Conservation (phyloP, 1,140 invertebrate genomes). For the Euura lappo region DNA sequence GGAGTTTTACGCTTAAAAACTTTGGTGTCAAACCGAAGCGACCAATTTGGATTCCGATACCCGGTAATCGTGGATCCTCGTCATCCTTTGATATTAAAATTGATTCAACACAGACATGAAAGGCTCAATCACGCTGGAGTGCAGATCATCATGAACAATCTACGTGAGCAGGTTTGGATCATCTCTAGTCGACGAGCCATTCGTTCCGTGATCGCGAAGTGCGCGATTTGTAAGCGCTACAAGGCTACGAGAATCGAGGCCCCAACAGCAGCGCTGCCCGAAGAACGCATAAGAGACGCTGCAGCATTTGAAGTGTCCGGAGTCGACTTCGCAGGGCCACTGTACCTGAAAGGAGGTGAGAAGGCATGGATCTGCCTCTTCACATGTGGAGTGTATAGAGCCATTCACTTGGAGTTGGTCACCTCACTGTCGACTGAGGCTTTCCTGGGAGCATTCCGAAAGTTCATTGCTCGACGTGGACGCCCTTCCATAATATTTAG, state of each 20-base stretch:
- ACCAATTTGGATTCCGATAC: constrained; percentile 27
- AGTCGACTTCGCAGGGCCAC: constrained; percentile 53
- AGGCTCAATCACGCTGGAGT: constrained; percentile 42
- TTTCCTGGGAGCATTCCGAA: constrained; percentile 17
- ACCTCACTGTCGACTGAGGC: constrained; percentile 25
- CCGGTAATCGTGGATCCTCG: constrained; percentile 20
- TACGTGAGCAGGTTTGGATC: constrained; percentile 36
- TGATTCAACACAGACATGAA: constrained; percentile 40
- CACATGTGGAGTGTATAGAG: constrained; percentile 28
- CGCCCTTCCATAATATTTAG: constrained; percentile 15
- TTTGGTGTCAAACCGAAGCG: constrained; percentile 12
- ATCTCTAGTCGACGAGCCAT: constrained; percentile 21
- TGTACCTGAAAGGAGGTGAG: constrained; percentile 27
- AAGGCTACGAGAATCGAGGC: constrained; percentile 24
- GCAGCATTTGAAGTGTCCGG: constrained; percentile 43
- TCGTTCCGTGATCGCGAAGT: constrained; percentile 28
- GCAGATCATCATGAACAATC: constrained; percentile 27
- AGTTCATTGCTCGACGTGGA: constrained; percentile 23
- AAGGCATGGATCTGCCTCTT: constrained; percentile 31
- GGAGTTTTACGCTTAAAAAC: constrained; percentile 25
- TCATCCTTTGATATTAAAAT: constrained; percentile 21
- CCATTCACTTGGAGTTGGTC: constrained; percentile 30
- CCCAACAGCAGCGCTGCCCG: constrained; percentile 41
- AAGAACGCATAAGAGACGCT: constrained; percentile 29
- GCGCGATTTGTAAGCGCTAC: constrained; percentile 34